phyloP scores from a whole-genome alignment of 2,113 vertebrate genomes.

The Catharus minimus region DNA sequence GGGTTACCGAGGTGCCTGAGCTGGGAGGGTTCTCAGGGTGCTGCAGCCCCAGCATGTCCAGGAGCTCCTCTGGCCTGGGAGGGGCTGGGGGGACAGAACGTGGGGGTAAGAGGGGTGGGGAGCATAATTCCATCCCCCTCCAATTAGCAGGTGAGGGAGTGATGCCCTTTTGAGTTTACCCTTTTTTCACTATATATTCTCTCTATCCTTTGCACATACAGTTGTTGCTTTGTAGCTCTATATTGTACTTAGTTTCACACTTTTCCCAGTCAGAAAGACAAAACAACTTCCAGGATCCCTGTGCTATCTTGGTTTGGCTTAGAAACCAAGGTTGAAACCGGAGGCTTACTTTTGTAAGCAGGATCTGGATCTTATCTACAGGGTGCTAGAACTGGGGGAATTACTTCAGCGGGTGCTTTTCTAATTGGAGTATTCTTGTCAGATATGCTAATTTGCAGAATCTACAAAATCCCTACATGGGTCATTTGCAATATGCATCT shows the following conservation, averaged over 20 bases:
- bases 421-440: not conserved
- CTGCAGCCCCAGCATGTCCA: not conserved
- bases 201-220: too few species aligned
- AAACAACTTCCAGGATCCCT: not conserved
- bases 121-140: too few species aligned
- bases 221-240: not conserved
- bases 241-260: too few species aligned
- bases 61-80: too few species aligned
- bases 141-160: not conserved
- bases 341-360: not conserved
- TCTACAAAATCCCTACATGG: not conserved
- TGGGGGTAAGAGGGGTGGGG: accelerated
- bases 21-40: not conserved
- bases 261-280: not conserved
- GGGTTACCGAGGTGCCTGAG: too few species aligned
- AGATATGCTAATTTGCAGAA: not conserved
- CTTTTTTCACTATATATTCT: not conserved
- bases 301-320: too few species aligned
- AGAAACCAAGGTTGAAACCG: not conserved
- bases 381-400: not conserved
- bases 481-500: not conserved
- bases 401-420: not conserved
- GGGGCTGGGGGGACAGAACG: not conserved
- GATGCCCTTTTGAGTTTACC: not conserved
- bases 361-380: not conserved